phyloP scores from a whole-genome alignment of 2,797 vertebrate genomes.

The Coregonus ussuriensis region DNA sequence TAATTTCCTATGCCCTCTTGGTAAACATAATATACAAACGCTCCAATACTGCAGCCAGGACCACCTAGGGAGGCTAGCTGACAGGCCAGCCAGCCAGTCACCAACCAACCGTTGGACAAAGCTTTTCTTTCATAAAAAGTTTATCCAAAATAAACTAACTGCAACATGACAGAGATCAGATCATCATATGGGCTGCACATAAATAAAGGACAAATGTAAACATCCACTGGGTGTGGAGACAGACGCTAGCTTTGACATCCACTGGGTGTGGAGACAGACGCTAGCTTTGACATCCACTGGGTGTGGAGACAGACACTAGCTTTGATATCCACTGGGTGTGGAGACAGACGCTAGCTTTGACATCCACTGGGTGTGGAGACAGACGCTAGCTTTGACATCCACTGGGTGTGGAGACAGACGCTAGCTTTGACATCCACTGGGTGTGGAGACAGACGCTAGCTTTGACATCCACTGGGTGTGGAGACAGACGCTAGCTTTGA shows the following conservation, averaged over 20 bases:
- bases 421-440: too few species aligned
- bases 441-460: slow-evolving; percentile 27
- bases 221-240: not conserved
- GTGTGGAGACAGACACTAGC: slow-evolving; percentile 28
- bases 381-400: slow-evolving; percentile 20
- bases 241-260: too few species aligned
- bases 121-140: slow-evolving; percentile 61
- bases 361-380: slow-evolving; percentile 12
- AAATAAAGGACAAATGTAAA: slow-evolving; percentile 31
- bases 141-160: slow-evolving; percentile 70
- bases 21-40: slow-evolving; percentile 60
- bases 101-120: slow-evolving; percentile 48
- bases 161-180: slow-evolving; percentile 49
- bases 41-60: slow-evolving; percentile 30
- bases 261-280: too few species aligned
- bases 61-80: slow-evolving; percentile 54
- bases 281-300: too few species aligned
- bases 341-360: too few species aligned
- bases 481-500: too few species aligned
- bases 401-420: too few species aligned
- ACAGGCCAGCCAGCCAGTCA: not conserved
- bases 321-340: not conserved
- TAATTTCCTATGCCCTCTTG: slow-evolving; percentile 60
- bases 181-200: slow-evolving; percentile 37
- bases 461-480: not conserved